Evolutionary conservation across 2,797 vertebrate species (phyloP).

Genomic region (Platyrinchus mystaceus): DNA sequence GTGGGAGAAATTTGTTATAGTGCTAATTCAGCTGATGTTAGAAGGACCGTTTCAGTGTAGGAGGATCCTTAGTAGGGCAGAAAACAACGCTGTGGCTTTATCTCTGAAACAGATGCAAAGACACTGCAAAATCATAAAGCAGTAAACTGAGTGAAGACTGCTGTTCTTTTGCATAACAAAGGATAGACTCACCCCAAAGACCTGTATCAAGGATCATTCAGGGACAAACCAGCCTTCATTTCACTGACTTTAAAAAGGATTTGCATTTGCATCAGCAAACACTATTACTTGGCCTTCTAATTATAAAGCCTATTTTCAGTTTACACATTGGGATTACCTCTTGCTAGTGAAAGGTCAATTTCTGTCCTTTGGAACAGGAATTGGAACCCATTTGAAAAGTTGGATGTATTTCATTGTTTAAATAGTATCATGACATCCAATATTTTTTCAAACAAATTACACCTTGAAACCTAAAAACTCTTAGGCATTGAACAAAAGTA

Average conservation of each 20-base stretch:
- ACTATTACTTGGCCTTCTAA: neutral
- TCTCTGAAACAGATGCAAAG: neutral
- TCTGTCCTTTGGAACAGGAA: neutral
- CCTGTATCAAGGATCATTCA: neutral
- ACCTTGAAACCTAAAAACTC: neutral
- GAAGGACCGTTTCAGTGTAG: neutral
- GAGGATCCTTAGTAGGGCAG: neutral
- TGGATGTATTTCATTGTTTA: neutral
- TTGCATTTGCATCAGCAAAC: conserved; percentile 27
- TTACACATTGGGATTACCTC: neutral
- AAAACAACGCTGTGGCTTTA: accelerated
- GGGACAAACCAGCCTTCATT: neutral
- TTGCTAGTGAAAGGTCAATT: neutral
- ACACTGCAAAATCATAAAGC: neutral
- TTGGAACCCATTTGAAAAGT: neutral
- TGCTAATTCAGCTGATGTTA: neutral
- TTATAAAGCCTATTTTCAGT: neutral
- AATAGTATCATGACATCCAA: neutral
- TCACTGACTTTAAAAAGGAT: neutral
- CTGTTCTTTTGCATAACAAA: neutral
- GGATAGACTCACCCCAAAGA: neutral
- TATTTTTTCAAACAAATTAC: neutral
- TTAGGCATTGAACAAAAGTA: neutral
- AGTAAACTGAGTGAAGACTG: neutral
- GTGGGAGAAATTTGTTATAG: neutral